These are phyloP conservation scores for Eilema griseolum DNA, from an alignment of 2,888 invertebrate species.

Conservation along the genomic window DNA sequence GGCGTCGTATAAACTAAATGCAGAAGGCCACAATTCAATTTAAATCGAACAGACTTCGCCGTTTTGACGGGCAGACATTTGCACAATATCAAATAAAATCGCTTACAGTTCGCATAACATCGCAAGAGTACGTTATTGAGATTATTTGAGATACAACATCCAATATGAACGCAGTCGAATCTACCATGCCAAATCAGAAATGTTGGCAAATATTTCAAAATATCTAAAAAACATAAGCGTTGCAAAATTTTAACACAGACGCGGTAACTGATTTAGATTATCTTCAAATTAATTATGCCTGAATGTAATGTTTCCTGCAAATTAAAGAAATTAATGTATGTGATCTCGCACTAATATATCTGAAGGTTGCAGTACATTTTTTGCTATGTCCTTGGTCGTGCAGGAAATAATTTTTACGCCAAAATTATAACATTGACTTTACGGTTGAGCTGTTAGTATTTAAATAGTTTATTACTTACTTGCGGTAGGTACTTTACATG, in stretches of 20 bases:
- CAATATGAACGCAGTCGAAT: conserved; percentile 17
- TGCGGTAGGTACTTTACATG: background rate
- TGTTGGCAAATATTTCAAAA: conserved; percentile 28
- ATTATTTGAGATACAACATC: conserved; percentile 30
- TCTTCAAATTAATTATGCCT: conserved; percentile 18
- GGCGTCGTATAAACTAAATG: conserved; percentile 5
- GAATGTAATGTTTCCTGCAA: conserved; percentile 1
- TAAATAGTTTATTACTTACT: background rate
- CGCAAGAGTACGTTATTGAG: conserved; percentile 23
- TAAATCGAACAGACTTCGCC: conserved; percentile 28
- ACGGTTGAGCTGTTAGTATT: background rate
- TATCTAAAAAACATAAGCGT: conserved; percentile 17
- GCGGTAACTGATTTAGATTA: conserved; percentile 13
- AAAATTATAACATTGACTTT: background rate
- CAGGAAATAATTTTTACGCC: background rate
- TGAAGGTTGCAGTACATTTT: conserved; percentile 10
- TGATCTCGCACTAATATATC: conserved; percentile 18
- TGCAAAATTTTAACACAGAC: conserved; percentile 21
- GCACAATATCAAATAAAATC: conserved; percentile 33
- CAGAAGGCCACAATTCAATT: conserved; percentile 31
- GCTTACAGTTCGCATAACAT: conserved; percentile 23
- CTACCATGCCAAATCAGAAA: conserved; percentile 18
- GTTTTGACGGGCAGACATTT: conserved; percentile 29
- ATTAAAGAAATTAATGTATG: conserved; percentile 3
- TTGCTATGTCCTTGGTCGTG: background rate